These are phyloP conservation scores for Sitodiplosis mosellana DNA, from an alignment of 1,140 invertebrate species.

Conservation along the genomic window DNA sequence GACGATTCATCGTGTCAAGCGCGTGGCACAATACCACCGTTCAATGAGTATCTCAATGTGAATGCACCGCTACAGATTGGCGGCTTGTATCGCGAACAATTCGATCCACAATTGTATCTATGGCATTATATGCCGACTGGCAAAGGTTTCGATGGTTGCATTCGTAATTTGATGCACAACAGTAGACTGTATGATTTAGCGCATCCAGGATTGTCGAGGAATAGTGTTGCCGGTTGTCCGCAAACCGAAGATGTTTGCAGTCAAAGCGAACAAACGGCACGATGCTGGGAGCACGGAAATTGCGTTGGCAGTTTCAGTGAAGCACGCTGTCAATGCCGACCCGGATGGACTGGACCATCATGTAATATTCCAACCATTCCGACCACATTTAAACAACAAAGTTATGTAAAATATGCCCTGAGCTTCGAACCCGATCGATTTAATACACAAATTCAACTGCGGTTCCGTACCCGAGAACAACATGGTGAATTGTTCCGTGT, in stretches of 20 bases:
- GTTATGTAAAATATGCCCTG: constrained; percentile 88
- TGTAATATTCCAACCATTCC: constrained; percentile 72
- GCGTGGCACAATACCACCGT: constrained; percentile 71
- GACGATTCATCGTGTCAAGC: constrained; percentile 79
- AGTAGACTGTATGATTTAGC: constrained; percentile 87
- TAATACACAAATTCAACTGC: constrained; percentile 75
- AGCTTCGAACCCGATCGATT: constrained; percentile 87
- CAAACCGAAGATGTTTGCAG: constrained; percentile 79
- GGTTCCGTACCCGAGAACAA: constrained; percentile 81
- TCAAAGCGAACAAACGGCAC: constrained; percentile 56
- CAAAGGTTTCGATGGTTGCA: constrained; percentile 86
- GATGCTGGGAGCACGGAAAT: constrained; percentile 78
- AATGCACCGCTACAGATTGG: constrained; percentile 89
- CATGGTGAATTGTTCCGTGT: constrained; percentile 83
- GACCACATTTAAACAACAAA: constrained; percentile 76
- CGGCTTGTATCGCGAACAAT: constrained; percentile 69
- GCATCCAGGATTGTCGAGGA: constrained; percentile 63
- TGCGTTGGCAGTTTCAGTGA: constrained; percentile 82
- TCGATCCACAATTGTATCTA: constrained; percentile 66
- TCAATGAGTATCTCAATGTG: constrained; percentile 93
- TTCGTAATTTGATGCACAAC: constrained; percentile 88
- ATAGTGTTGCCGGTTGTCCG: constrained; percentile 72
- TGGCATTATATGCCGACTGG: constrained; percentile 74
- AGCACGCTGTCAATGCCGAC: constrained; percentile 77
- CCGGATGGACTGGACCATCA: constrained; percentile 74